Evolutionary conservation across 1,140 invertebrate species (phyloP), one percentile per base, ranked within the genome.

Genomic region (Drosophila murphyi): DNA sequence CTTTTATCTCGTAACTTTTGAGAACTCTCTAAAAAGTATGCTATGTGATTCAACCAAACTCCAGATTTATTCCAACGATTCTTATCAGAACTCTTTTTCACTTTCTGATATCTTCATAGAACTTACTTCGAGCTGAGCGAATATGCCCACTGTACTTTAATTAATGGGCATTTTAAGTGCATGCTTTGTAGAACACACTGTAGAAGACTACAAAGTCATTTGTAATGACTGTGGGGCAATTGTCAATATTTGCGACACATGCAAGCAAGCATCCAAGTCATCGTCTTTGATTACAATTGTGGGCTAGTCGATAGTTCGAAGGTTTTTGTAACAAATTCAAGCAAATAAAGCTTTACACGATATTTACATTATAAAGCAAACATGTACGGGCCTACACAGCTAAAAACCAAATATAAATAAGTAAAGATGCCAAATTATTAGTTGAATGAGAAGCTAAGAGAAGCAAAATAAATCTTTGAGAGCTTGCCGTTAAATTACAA

Each of bases 201-300:
- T 50, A 74, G 43, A 54, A 64, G 72, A 55, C 57, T 55, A 72
- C 80, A 82, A 87, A 67, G 39, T 62, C 78, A 76, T 71, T 82
- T 67, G 78, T 77, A 65, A 57, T 80, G 61, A 82, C 79, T 78
- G 47, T 64, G 37, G 48, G 29, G 63, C 76, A 69, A 82, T 59
- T 80, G 82, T 88, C 83, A 88, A 87, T 87, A 87, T 87, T 87
- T 87, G 79, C 83, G 64, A 72, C 83, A 82, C 76, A 88, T 87
- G 80, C 80, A 87, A 78, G 43, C 35, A 64, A 78, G 71, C 80
- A 74, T 79, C 76, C 45, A 43, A 65, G 63, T 77, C 75, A 74
- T 64, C 65, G 56, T 56, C 35, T 76, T 82, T 74, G 76, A 72
- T 72, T 72, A 59, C 57, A 48, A 60, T 47, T 60, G 63, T 72